Percentiles rank a stretch among this genome's conserved stretches.
Evolutionary conservation across 2,113 vertebrate genomes (phyloP).

Genomic region (Protobothrops flavoviridis): DNA sequence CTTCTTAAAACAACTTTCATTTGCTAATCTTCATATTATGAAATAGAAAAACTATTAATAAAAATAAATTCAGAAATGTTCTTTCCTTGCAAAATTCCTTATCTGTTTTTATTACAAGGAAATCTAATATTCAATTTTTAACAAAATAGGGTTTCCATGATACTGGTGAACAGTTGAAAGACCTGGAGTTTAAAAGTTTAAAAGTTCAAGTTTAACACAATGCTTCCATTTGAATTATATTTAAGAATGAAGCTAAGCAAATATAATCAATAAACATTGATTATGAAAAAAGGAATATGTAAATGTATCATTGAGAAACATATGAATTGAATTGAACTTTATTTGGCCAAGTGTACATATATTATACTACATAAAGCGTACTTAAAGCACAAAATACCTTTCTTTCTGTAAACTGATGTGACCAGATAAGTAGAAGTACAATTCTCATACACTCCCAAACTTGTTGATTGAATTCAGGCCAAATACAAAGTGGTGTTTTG

Average conservation of each 20-base stretch:
- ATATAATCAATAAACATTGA: background rate
- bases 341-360: too few species aligned
- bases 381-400: background rate
- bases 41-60: slow-evolving; percentile 50
- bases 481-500: background rate
- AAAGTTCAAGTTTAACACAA: background rate
- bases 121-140: background rate
- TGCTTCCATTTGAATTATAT: background rate
- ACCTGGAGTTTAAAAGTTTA: background rate
- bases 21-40: slow-evolving; percentile 57
- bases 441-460: background rate
- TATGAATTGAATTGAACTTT: background rate
- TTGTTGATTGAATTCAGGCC: background rate
- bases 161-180: background rate
- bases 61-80: slow-evolving; percentile 7
- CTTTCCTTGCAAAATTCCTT: background rate
- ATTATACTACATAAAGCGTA: background rate
- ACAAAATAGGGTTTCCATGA: background rate
- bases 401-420: background rate
- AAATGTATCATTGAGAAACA: background rate
- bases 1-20: slow-evolving; percentile 57
- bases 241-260: background rate
- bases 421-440: background rate
- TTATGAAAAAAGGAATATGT: background rate
- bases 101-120: background rate